phyloP scores from a whole-genome alignment of 2,797 vertebrate species.

The Acanthurus leucopareius region DNA sequence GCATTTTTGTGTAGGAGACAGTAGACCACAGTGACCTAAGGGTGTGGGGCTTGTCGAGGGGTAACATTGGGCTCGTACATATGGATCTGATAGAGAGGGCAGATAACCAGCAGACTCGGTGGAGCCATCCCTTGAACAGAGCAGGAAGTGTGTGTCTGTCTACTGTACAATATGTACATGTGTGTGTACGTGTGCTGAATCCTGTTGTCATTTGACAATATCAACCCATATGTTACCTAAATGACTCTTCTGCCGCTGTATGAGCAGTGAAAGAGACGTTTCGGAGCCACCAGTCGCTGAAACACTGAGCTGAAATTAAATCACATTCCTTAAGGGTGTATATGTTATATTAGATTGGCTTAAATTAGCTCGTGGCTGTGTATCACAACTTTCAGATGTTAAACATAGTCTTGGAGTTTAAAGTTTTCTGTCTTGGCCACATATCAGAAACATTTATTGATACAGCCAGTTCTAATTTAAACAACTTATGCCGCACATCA shows the following conservation, averaged over 20 bases:
- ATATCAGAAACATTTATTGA: slow-evolving; percentile 27
- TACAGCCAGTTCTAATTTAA: slow-evolving; percentile 29
- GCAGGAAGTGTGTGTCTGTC: slow-evolving; percentile 81
- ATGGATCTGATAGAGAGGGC: slow-evolving; percentile 87
- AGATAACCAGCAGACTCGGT: slow-evolving; percentile 85
- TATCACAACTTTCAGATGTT: slow-evolving; percentile 30
- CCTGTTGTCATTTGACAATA: slow-evolving; percentile 51
- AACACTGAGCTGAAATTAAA: slow-evolving; percentile 27
- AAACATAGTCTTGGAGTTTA: slow-evolving; percentile 6
- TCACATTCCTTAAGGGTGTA: slow-evolving; percentile 16
- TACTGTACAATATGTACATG: slow-evolving; percentile 32
- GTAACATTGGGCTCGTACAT: slow-evolving; percentile 70
- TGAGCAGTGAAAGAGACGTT: slow-evolving; percentile 2
- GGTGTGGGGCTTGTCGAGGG: slow-evolving; percentile 46
- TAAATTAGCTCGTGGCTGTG: slow-evolving; percentile 30
- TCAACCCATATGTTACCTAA: slow-evolving; percentile 53
- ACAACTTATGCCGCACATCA: slow-evolving; percentile 10
- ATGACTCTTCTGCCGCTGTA: slow-evolving; percentile 25
- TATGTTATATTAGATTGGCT: slow-evolving; percentile 16
- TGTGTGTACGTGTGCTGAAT: slow-evolving; percentile 19
- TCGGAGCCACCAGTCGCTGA: not conserved
- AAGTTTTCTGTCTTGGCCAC: not conserved
- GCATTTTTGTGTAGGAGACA: slow-evolving; percentile 11
- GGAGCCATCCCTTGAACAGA: slow-evolving; percentile 84
- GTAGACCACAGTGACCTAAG: slow-evolving; percentile 54